A percentile compares a stretch with the other conserved stretches of the same genome.
phyloP scores from a whole-genome alignment of 2,888 invertebrate species.

The Bimastos eiseni region DNA sequence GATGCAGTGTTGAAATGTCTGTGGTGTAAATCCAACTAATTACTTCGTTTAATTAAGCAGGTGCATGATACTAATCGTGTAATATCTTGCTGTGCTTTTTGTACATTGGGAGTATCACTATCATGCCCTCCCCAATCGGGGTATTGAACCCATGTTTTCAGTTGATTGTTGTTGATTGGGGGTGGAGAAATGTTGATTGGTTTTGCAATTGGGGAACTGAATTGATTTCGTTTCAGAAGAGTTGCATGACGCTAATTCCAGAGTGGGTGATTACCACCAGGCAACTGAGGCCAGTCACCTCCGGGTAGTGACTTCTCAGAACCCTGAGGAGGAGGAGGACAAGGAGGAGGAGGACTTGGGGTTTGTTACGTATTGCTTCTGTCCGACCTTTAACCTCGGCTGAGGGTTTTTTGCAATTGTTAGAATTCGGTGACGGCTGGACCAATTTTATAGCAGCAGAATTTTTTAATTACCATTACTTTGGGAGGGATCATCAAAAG shows the following conservation, averaged over 20 bases:
- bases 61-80: background rate
- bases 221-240: background rate
- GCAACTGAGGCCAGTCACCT: background rate
- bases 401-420: background rate
- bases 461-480: background rate
- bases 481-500: too few relatives aligned
- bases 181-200: background rate
- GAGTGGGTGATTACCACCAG: background rate
- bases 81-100: background rate
- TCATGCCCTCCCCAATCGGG: background rate
- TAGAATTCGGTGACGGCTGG: background rate
- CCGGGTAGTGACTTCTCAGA: background rate
- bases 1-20: too few relatives aligned
- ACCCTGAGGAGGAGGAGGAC: background rate
- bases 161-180: too few relatives aligned
- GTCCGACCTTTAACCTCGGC: background rate
- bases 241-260: background rate
- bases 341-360: constrained; percentile 15
- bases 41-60: background rate
- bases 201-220: background rate
- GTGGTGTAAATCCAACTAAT: too few relatives aligned
- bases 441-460: background rate
- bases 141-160: too few relatives aligned
- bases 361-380: background rate
- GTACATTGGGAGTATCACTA: background rate